These are phyloP conservation scores for Chitala chitala DNA, from an alignment of 2,113 vertebrate species.

Conservation along the genomic window DNA sequence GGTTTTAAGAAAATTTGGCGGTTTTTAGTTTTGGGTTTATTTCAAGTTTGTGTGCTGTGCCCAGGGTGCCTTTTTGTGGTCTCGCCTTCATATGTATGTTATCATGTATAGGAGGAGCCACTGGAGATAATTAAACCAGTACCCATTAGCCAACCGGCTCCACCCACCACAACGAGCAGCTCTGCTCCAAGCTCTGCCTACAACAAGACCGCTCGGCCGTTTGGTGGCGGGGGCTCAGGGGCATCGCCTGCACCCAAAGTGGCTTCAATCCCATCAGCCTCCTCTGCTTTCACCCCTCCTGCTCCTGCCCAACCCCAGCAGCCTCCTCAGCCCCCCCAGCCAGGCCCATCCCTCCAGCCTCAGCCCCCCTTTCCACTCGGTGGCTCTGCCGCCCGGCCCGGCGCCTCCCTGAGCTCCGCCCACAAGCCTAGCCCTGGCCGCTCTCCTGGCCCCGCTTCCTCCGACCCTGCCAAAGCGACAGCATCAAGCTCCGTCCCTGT, in stretches of 20 bases:
- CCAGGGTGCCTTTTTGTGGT: slow-evolving; percentile 44
- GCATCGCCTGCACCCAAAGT: slow-evolving; percentile 66
- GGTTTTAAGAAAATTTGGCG: too few species aligned
- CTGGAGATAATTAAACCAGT: slow-evolving; percentile 92
- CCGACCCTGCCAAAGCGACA: slow-evolving; percentile 73
- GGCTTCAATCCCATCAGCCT: slow-evolving; percentile 88
- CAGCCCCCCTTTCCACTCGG: slow-evolving; percentile 35
- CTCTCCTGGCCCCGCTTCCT: slow-evolving; percentile 51
- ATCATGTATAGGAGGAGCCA: slow-evolving; percentile 72
- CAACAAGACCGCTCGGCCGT: slow-evolving; percentile 92
- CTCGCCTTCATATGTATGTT: slow-evolving; percentile 55
- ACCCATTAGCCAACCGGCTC: slow-evolving; percentile 73
- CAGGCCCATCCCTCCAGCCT: neutral
- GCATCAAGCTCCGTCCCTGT: slow-evolving; percentile 59
- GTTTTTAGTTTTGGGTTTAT: neutral
- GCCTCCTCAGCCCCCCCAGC: slow-evolving; percentile 50
- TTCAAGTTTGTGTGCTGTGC: slow-evolving; percentile 32
- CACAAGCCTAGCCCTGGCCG: slow-evolving; percentile 45
- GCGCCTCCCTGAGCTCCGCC: slow-evolving; percentile 39
- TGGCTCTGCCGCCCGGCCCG: slow-evolving; percentile 51
- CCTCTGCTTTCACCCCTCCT: slow-evolving; percentile 87
- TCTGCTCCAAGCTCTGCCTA: slow-evolving; percentile 68
- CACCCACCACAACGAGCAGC: slow-evolving; percentile 56
- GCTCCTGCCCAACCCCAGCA: slow-evolving; percentile 53
- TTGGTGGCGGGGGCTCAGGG: slow-evolving; percentile 55